phyloP scores from a whole-genome alignment of 2,888 invertebrate species.

The Drosophila gaucha region DNA sequence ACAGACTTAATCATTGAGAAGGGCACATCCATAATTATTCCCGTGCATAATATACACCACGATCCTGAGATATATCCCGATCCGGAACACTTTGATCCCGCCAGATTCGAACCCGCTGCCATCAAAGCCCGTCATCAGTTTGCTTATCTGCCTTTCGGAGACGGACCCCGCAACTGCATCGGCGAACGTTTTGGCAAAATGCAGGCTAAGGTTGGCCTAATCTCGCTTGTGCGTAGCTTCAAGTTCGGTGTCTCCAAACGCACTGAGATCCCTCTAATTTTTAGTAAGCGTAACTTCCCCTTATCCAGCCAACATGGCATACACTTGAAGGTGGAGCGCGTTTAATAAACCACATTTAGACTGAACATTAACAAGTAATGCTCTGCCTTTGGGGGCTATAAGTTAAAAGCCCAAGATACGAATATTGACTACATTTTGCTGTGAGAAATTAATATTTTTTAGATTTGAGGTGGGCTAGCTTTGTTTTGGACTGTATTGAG shows the following conservation, averaged over 20 bases:
- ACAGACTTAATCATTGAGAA: constrained; percentile 85
- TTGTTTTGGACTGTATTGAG: too few species aligned
- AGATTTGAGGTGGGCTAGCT: too few species aligned
- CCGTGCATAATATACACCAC: constrained; percentile 86
- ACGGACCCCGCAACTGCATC: constrained; percentile 81
- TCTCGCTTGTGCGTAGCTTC: constrained; percentile 43
- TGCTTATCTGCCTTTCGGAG: constrained; percentile 79
- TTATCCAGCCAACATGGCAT: constrained; percentile 43
- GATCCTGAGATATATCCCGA: constrained; percentile 79
- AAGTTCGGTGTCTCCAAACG: constrained; percentile 43
- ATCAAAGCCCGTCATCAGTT: constrained; percentile 83
- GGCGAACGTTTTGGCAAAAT: constrained; percentile 81
- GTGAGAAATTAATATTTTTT: neutral
- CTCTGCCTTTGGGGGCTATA: neutral
- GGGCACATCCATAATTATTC: constrained; percentile 55
- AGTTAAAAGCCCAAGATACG: neutral
- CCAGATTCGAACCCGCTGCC: constrained; percentile 28
- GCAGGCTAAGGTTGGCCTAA: constrained; percentile 75
- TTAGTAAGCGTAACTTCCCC: constrained; percentile 22
- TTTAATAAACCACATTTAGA: constrained; percentile 1
- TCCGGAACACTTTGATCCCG: constrained; percentile 32
- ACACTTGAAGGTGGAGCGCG: constrained; percentile 52
- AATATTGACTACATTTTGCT: too few species aligned
- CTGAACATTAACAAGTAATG: neutral
- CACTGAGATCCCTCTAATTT: constrained; percentile 45